Conservation (phyloP, 2,113 vertebrate genomes). For the Bubo scandiacus region DNA sequence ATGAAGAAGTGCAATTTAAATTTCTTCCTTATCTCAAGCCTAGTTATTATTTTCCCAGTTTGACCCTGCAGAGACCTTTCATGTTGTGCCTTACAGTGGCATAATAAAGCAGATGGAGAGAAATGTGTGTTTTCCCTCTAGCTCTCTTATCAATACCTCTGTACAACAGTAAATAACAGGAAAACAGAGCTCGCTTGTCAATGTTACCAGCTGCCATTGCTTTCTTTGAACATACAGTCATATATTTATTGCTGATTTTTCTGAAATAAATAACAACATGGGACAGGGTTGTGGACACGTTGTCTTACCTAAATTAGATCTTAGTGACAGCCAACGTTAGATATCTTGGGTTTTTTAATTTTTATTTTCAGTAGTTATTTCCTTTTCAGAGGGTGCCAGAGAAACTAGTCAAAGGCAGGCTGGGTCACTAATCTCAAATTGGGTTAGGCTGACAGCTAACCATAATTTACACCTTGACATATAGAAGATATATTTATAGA, state of each 20-base stretch:
- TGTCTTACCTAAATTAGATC: not conserved
- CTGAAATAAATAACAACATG: not conserved
- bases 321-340: not conserved
- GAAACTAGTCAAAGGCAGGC: not conserved
- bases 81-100: not conserved
- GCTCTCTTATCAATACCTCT: constrained; percentile 36
- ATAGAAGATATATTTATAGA: not conserved
- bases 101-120: constrained; percentile 31
- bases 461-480: not conserved
- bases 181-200: not conserved
- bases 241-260: constrained; percentile 3
- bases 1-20: not conserved
- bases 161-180: constrained; percentile 22
- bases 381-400: not conserved
- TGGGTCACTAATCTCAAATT: not conserved
- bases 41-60: constrained; percentile 1
- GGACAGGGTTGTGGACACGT: not conserved
- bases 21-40: not conserved
- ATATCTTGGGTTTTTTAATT: not conserved
- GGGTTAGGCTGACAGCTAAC: not conserved
- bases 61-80: not conserved
- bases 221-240: not conserved
- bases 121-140: not conserved
- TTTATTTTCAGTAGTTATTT: not conserved
- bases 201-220: not conserved